These are phyloP conservation scores for Coenonympha arcania DNA, from an alignment of 2,888 invertebrate species.

Conservation along the genomic window DNA sequence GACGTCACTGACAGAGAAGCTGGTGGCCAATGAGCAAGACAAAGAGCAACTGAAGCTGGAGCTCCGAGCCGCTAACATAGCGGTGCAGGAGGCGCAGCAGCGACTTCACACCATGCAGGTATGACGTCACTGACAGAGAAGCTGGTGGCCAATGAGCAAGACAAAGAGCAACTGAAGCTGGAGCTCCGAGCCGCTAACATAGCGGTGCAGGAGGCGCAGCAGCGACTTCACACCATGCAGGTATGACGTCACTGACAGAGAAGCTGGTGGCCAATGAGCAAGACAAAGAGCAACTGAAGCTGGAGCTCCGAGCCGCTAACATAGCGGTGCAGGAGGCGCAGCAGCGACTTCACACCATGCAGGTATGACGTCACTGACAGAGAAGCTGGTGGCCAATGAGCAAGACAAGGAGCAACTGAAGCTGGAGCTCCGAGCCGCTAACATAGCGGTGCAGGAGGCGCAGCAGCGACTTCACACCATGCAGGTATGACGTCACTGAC, in stretches of 20 bases:
- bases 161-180: no score
- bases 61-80: slow-evolving; percentile 54
- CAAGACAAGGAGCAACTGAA: slow-evolving; percentile 61
- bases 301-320: slow-evolving; percentile 58
- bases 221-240: slow-evolving; percentile 60
- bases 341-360: slow-evolving; percentile 55
- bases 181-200: slow-evolving; percentile 59
- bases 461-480: slow-evolving; percentile 58
- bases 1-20: slow-evolving; percentile 43
- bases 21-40: slow-evolving; percentile 51
- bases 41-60: slow-evolving; percentile 63
- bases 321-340: slow-evolving; percentile 64
- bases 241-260: slow-evolving; percentile 47
- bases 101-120: slow-evolving; percentile 62
- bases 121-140: background rate
- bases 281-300: slow-evolving; percentile 58
- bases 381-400: slow-evolving; percentile 48
- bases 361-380: slow-evolving; percentile 51
- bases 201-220: slow-evolving; percentile 62
- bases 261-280: slow-evolving; percentile 50
- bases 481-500: slow-evolving; percentile 53
- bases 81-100: slow-evolving; percentile 63
- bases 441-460: slow-evolving; percentile 61
- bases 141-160: no score
- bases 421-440: slow-evolving; percentile 56